Base-by-base conservation (phyloP, 1,140 invertebrate genomes). In the Wasmannia auropunctata region DNA sequence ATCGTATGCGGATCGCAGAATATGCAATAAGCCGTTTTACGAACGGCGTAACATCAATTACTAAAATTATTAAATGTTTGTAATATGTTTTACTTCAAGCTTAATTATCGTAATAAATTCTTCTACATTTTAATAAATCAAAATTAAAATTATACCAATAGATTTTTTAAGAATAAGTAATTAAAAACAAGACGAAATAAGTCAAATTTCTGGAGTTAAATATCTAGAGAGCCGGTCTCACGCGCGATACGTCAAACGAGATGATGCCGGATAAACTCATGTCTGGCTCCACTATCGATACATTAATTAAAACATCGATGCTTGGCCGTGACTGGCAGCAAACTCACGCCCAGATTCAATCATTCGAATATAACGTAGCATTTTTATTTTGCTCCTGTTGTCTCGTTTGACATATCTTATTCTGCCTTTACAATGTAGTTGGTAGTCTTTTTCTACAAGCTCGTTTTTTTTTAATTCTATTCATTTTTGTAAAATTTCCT, bases 271-370 rank as follows among this genome's bases (percentile, higher is more conserved):
- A 89, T 87, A 86, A 72, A 76, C 51, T 62, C 43, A 60, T 87
- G 54, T 51, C 51, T 72, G 86, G 40, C 56, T 70, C 65, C 80
- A 85, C 87, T 92, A 93, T 92, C 92, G 81, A 92, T 91, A 92
- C 87, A 92, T 93, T 93, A 93, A 93, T 92, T 93, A 93, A 93
- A 93, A 93, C 87, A 93, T 93, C 88, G 88, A 70, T 85, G 81
- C 85, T 85, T 51, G 46, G 69, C 22, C 77, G 75, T 84, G 88
- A 60, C 87, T 92, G 91, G 91, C 92, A 91, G 90, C 46, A 51
- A 63, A 88, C 88, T 93, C 92, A 93, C 91, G 91, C 90, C 91
- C 90, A 91, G 69, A 67, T 49, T 76, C 87, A 81, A 91, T 92
- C 91, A 56, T n/a, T 85, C 74, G 58, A 90, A 91, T 91, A 62